Conservation (phyloP, 2,113 vertebrate species). For the Sakesphorus luctuosus region DNA sequence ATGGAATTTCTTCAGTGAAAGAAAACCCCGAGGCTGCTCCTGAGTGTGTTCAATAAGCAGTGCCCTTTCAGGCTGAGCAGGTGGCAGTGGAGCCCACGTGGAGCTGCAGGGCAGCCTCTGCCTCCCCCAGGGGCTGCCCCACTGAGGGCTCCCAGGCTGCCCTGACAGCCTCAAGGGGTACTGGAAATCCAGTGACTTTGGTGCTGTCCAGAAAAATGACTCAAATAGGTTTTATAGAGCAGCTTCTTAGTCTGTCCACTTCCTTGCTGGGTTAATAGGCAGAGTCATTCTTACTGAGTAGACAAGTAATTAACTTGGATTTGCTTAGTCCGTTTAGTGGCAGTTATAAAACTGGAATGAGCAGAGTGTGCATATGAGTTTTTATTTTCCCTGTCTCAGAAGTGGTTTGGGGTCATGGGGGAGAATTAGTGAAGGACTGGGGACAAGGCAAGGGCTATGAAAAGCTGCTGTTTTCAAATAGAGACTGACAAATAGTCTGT, state of each 20-base stretch:
- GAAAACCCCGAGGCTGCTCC: background rate
- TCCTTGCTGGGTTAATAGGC: background rate
- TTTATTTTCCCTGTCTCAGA: background rate
- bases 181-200: background rate
- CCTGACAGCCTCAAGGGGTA: background rate
- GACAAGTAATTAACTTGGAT: background rate
- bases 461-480: background rate
- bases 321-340: background rate
- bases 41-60: background rate
- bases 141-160: background rate
- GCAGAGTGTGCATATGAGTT: background rate
- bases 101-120: background rate
- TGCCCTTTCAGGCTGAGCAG: background rate
- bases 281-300: background rate
- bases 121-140: background rate
- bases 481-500: background rate
- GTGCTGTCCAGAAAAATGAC: background rate
- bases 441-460: background rate
- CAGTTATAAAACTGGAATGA: background rate
- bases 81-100: background rate
- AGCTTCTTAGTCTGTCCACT: background rate
- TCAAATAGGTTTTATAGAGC: background rate
- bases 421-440: background rate
- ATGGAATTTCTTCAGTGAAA: background rate
- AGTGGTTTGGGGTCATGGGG: background rate